Evolutionary conservation across 2,888 invertebrate species (phyloP).

Genomic region (Dicyrtomina minuta): DNA sequence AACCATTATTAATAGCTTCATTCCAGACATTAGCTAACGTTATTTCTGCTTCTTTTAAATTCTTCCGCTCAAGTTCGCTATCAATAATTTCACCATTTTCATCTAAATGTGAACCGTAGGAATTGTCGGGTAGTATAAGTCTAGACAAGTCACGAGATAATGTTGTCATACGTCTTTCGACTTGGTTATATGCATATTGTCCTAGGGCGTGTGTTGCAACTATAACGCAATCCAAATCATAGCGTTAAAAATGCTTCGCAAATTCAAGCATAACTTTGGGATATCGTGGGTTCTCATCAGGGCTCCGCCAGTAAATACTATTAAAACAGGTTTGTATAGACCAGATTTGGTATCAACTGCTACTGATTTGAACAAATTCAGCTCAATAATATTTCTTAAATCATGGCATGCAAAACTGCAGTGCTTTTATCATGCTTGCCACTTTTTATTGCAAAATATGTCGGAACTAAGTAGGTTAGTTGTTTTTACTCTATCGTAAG

Average conservation of each 20-base stretch:
- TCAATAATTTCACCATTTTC: slow-evolving; percentile 52
- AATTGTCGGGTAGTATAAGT: slow-evolving; percentile 46
- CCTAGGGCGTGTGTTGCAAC: slow-evolving; percentile 53
- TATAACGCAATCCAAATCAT: slow-evolving; percentile 47
- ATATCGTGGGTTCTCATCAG: slow-evolving; percentile 52
- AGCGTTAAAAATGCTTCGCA: slow-evolving; percentile 42
- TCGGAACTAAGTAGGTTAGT: slow-evolving; percentile 55
- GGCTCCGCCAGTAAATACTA: too few species aligned
- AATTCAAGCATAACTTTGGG: slow-evolving; percentile 42
- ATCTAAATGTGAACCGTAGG: slow-evolving; percentile 49
- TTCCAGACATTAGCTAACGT: slow-evolving; percentile 55
- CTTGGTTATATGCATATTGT: too few species aligned
- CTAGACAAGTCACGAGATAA: slow-evolving; percentile 50
- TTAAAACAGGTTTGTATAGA: slow-evolving; percentile 54
- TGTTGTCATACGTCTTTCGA: slow-evolving; percentile 54
- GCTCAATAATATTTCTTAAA: slow-evolving; percentile 52
- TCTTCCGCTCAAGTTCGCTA: slow-evolving; percentile 54
- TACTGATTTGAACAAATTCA: too few species aligned
- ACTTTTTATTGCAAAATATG: slow-evolving; percentile 56
- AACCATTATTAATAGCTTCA: slow-evolving; percentile 53
- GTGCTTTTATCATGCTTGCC: slow-evolving; percentile 54
- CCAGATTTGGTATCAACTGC: slow-evolving; percentile 38
- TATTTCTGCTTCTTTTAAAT: slow-evolving; percentile 55
- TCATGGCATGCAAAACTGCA: slow-evolving; percentile 53
- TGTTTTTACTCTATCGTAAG: slow-evolving; percentile 22